A percentile compares a stretch with the other conserved stretches of the same genome.
Evolutionary conservation across 2,113 vertebrate genomes (phyloP).

Genomic region (Melanerpes formicivorus): DNA sequence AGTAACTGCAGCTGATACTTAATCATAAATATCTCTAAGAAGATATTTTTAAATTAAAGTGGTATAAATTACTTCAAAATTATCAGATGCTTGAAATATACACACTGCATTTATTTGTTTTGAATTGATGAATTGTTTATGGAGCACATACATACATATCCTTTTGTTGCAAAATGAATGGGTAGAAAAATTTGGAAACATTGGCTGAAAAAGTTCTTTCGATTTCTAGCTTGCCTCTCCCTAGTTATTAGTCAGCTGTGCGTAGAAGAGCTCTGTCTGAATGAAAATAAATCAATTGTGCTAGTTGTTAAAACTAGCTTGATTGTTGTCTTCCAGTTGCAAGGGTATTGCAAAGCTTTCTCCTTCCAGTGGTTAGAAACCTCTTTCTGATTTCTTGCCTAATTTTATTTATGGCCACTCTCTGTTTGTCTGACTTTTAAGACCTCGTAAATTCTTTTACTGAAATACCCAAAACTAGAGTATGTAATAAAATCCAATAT

Average conservation of each 20-base stretch:
- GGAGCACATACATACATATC: slow-evolving; percentile 20
- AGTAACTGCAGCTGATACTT: slow-evolving; percentile 55
- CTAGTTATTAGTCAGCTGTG: slow-evolving; percentile 55
- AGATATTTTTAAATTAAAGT: slow-evolving; percentile 46
- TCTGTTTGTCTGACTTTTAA: background rate
- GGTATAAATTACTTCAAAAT: slow-evolving; percentile 37
- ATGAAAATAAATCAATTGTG: slow-evolving; percentile 20
- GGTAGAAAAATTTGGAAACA: slow-evolving; percentile 62
- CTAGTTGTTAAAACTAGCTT: background rate
- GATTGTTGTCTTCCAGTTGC: slow-evolving; percentile 12
- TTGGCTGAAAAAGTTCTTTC: slow-evolving; percentile 9
- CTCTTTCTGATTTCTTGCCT: background rate
- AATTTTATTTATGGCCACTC: background rate
- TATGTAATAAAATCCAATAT: fast-evolving
- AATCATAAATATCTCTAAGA: slow-evolving; percentile 27
- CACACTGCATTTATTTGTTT: slow-evolving; percentile 38
- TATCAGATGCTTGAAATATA: background rate
- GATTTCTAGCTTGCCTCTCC: background rate
- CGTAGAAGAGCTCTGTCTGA: background rate
- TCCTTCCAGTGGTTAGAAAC: background rate
- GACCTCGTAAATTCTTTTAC: background rate
- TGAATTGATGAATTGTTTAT: slow-evolving; percentile 42
- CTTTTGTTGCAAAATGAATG: slow-evolving; percentile 56
- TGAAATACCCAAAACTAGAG: background rate
- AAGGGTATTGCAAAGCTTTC: background rate